Evolutionary conservation across 2,888 invertebrate genomes (phyloP).

Genomic region (Beris chalybata): DNA sequence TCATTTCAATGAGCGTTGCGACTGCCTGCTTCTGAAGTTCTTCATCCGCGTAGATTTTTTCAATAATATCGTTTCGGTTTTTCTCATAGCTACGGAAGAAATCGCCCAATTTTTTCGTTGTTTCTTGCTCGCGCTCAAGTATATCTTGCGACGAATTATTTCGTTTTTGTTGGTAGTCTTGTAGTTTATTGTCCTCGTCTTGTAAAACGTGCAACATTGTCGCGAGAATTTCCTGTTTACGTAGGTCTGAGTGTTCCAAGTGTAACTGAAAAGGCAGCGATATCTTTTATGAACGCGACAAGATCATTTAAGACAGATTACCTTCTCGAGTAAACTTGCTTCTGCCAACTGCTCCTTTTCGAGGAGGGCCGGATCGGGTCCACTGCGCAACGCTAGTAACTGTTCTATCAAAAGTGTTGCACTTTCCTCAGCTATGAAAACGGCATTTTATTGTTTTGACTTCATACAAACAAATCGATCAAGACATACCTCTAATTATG

Average conservation of each 20-base stretch:
- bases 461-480: neutral
- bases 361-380: constrained; percentile 64
- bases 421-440: constrained; percentile 63
- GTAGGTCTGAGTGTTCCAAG: constrained; percentile 58
- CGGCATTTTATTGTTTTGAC: neutral
- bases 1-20: constrained; percentile 69
- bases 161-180: constrained; percentile 64
- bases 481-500: constrained; percentile 59
- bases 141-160: constrained; percentile 63
- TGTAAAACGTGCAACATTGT: constrained; percentile 72
- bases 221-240: constrained; percentile 68
- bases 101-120: constrained; percentile 62
- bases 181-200: constrained; percentile 66
- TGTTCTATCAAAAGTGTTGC: constrained; percentile 68
- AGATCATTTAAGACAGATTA: constrained; percentile 18
- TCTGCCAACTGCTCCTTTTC: constrained; percentile 71
- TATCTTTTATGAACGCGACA: neutral
- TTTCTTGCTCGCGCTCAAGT: constrained; percentile 68
- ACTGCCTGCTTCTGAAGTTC: constrained; percentile 74
- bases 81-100: constrained; percentile 66
- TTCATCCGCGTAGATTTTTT: constrained; percentile 67
- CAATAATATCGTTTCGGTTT: constrained; percentile 63
- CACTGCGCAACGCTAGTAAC: constrained; percentile 63
- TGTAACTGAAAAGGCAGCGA: constrained; percentile 44
- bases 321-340: constrained; percentile 64